Evolutionary conservation across 2,797 vertebrate genomes (phyloP).

Genomic region (Allobates femoralis): DNA sequence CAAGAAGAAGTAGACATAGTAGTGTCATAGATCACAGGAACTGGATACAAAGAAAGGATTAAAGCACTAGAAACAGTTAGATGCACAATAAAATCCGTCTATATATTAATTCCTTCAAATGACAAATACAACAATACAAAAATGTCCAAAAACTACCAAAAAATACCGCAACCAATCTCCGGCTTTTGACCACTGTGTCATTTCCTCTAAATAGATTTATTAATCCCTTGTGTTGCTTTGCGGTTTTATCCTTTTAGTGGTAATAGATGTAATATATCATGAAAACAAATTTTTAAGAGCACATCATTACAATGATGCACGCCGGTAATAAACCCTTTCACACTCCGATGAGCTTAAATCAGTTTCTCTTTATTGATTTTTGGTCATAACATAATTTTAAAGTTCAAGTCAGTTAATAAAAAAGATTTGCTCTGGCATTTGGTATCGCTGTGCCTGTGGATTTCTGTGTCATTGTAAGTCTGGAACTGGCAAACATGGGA

Average conservation of each 20-base stretch:
- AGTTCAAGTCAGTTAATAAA: constrained; percentile 88
- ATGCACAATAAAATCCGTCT: not conserved
- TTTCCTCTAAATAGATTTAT: constrained; percentile 84
- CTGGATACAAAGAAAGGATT: not conserved
- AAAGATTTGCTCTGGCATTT: constrained; percentile 76
- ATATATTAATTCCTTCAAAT: not conserved
- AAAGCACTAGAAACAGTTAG: not conserved
- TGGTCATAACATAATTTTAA: constrained; percentile 88
- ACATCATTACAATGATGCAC: constrained; percentile 87
- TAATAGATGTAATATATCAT: constrained; percentile 86
- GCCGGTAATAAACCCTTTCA: constrained; percentile 85
- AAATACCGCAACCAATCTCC: constrained; percentile 35
- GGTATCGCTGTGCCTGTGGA: constrained; percentile 44
- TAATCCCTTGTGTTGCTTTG: constrained; percentile 80
- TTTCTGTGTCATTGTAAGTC: constrained; percentile 48
- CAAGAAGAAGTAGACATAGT: not conserved
- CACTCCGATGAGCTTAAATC: constrained; percentile 86
- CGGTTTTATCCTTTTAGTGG: constrained; percentile 86
- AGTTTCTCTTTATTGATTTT: constrained; percentile 89
- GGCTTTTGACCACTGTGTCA: constrained; percentile 73
- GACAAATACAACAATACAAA: constrained; percentile 1
- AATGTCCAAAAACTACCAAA: constrained; percentile 13
- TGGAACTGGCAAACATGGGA: not conserved
- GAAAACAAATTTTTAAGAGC: constrained; percentile 86
- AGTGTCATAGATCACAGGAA: not conserved